These are phyloP conservation scores for Electrona antarctica DNA, from an alignment of 2,113 vertebrate species.

Conservation along the genomic window DNA sequence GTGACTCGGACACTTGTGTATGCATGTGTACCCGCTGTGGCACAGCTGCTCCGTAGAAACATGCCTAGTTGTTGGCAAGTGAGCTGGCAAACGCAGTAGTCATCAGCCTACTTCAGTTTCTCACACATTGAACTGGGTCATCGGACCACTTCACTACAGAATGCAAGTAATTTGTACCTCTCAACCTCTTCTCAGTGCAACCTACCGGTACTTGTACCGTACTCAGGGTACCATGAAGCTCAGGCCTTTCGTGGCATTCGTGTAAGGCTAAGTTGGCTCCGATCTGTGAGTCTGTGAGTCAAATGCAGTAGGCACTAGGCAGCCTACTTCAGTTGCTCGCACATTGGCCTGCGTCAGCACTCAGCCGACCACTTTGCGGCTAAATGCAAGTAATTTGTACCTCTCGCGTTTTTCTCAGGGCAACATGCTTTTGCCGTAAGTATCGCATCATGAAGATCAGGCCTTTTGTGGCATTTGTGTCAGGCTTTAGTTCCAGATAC, in stretches of 20 bases:
- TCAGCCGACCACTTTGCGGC: constrained; percentile 43
- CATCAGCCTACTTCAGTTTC: constrained; percentile 65
- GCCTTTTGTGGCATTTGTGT: not conserved
- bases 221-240: not conserved
- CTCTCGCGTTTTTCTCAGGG: constrained; percentile 15
- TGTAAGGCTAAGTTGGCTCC: not conserved
- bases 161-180: constrained; percentile 48
- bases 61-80: constrained; percentile 52
- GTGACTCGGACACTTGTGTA: not conserved
- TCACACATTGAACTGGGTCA: constrained; percentile 64
- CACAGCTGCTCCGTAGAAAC: constrained; percentile 61
- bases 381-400: constrained; percentile 51
- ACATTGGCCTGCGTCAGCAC: constrained; percentile 54
- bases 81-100: constrained; percentile 55
- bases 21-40: constrained; percentile 29
- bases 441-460: not conserved
- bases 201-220: not conserved
- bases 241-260: not conserved
- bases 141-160: constrained; percentile 48
- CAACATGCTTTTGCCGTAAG: not conserved
- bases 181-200: constrained; percentile 8
- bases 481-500: not conserved
- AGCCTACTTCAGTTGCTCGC: constrained; percentile 69
- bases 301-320: not conserved
- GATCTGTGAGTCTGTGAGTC: not conserved